Conservation (phyloP, 2,888 invertebrate species). For the Eupithecia insigniata region DNA sequence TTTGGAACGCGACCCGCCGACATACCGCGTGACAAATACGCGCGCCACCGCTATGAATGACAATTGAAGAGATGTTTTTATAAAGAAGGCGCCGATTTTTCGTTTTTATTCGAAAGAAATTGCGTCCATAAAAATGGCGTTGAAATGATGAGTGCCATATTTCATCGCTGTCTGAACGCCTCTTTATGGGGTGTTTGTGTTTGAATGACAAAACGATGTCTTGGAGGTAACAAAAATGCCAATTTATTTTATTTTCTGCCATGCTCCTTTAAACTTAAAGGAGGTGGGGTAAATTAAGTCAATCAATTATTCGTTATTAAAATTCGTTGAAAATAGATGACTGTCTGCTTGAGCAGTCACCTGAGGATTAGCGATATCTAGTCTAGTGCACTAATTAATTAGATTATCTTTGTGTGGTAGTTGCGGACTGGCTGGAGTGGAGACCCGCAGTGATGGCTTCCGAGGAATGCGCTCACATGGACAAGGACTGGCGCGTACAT, state of each 20-base stretch:
- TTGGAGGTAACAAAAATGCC: conserved; percentile 42
- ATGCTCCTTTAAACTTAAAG: not conserved
- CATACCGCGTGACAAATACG: conserved; percentile 83
- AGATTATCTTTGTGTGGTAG: conserved; percentile 21
- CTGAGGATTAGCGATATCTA: conserved; percentile 2
- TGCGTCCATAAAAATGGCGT: conserved; percentile 81
- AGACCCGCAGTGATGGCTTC: conserved; percentile 55
- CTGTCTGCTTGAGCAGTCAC: not conserved
- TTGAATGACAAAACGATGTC: conserved; percentile 64
- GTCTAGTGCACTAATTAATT: conserved; percentile 24
- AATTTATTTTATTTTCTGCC: conserved; percentile 8
- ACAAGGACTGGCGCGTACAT: conserved; percentile 51
- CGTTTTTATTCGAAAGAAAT: conserved; percentile 83
- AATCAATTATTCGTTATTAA: not conserved
- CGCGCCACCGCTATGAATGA: conserved; percentile 82
- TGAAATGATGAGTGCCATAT: conserved; percentile 82
- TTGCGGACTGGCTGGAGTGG: conserved; percentile 47
- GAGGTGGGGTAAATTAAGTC: not conserved
- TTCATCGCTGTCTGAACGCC: conserved; percentile 78
- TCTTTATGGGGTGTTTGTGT: conserved; percentile 79
- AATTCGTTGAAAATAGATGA: conserved; percentile 1
- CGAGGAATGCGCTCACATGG: conserved; percentile 70
- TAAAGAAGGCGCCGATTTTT: conserved; percentile 68
- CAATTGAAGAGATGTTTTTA: conserved; percentile 84
- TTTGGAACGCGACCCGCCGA: conserved; percentile 80